A percentile compares a stretch with the other conserved stretches of the same genome.
Conservation (phyloP, 2,113 vertebrate genomes). For the Centropus bengalensis region DNA sequence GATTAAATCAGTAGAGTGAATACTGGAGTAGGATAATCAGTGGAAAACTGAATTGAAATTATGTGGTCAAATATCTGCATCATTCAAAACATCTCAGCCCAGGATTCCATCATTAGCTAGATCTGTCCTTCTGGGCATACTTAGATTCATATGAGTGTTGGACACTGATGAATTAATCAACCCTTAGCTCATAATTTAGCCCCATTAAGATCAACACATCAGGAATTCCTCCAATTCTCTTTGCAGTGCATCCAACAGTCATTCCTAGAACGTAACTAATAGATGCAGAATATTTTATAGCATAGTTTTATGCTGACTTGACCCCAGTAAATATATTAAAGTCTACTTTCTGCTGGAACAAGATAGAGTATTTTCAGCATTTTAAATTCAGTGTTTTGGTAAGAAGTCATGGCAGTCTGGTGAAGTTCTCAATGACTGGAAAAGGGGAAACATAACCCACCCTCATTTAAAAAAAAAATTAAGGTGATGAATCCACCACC, state of each 20-base stretch:
- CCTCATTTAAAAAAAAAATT: too few species aligned
- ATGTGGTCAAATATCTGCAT: not conserved
- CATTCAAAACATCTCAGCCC: not conserved
- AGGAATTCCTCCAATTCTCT: not conserved
- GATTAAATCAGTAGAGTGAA: slow-evolving; percentile 21
- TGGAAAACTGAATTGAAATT: not conserved
- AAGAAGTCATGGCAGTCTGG: not conserved
- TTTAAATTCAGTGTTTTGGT: not conserved
- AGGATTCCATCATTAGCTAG: not conserved
- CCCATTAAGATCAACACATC: not conserved
- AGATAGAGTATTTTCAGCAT: not conserved
- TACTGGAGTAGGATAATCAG: not conserved
- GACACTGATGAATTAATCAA: not conserved
- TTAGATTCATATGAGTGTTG: not conserved
- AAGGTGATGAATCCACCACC: too few species aligned
- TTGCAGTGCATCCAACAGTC: not conserved
- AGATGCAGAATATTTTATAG: not conserved
- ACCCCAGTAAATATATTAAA: not conserved
- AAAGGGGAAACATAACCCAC: too few species aligned
- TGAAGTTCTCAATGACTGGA: too few species aligned
- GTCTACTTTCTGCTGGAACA: not conserved
- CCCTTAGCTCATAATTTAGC: not conserved
- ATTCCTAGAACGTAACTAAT: not conserved
- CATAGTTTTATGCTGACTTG: not conserved
- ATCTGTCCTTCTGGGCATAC: not conserved